phyloP scores from a whole-genome alignment of 2,797 vertebrate genomes.

The Takifugu ocellatus region DNA sequence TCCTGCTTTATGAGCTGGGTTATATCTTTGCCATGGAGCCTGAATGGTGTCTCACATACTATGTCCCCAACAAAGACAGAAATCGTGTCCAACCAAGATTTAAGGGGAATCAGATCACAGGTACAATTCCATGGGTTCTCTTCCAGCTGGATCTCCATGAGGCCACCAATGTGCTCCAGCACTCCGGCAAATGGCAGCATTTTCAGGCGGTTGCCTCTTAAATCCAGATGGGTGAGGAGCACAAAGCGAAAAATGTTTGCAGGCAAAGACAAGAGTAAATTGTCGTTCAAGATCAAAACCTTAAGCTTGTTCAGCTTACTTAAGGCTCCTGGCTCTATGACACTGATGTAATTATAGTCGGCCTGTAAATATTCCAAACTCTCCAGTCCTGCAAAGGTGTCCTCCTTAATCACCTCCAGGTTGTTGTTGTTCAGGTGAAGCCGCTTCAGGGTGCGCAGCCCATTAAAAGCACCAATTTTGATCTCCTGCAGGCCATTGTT shows the following conservation, averaged over 20 bases:
- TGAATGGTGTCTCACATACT: conserved; percentile 94
- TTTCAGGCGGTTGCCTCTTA: conserved; percentile 93
- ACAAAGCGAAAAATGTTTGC: conserved; percentile 98
- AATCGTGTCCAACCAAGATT: conserved; percentile 97
- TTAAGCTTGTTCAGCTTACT: conserved; percentile 96
- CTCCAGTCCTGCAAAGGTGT: conserved; percentile 91
- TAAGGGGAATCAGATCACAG: conserved; percentile 93
- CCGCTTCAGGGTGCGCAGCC: conserved; percentile 89
- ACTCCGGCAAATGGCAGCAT: conserved; percentile 94
- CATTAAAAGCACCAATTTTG: conserved; percentile 85
- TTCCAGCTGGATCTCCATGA: conserved; percentile 98
- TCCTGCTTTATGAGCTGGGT: conserved; percentile 96
- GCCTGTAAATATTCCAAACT: conserved; percentile 96
- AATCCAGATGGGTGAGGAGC: conserved; percentile 95
- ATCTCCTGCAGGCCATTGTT: conserved; percentile 98
- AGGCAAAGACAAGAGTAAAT: conserved; percentile 90
- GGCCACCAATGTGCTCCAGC: conserved; percentile 94
- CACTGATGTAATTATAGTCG: conserved; percentile 96
- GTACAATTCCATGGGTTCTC: conserved; percentile 99
- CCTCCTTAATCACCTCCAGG: conserved; percentile 91
- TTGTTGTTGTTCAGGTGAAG: conserved; percentile 98
- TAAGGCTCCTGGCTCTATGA: conserved; percentile 91
- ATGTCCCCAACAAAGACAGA: conserved; percentile 95
- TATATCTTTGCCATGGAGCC: conserved; percentile 94
- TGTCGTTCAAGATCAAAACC: conserved; percentile 96